A percentile compares a stretch with the other conserved stretches of the same genome.
Conservation (phyloP, 2,113 vertebrate species). For the Pangasianodon gigas region DNA sequence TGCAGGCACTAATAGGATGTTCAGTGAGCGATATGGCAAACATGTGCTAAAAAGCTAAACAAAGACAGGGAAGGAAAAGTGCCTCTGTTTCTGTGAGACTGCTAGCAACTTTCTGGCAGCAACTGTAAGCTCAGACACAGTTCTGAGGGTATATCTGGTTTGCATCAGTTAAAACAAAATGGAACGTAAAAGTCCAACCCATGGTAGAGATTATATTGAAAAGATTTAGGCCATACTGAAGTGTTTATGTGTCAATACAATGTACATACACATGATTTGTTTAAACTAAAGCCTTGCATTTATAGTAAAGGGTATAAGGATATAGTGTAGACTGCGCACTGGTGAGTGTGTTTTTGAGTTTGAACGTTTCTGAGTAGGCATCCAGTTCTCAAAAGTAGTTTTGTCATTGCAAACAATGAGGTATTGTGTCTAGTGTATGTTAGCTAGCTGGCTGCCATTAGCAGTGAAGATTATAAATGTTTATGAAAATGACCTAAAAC, state of each 20-base stretch:
- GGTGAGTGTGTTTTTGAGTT: not conserved
- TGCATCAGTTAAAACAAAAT: conserved; percentile 56
- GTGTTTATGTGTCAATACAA: not conserved
- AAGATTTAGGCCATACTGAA: conserved; percentile 60
- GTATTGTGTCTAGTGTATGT: not conserved
- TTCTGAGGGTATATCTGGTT: conserved; percentile 66
- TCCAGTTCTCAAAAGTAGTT: not conserved
- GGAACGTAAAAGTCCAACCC: conserved; percentile 47
- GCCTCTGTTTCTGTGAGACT: conserved; percentile 56
- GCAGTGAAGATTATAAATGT: not conserved
- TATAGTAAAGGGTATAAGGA: not conserved
- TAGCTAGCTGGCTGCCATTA: not conserved
- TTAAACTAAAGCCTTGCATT: not conserved
- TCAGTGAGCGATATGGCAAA: conserved; percentile 50
- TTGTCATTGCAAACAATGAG: not conserved
- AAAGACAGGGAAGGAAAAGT: conserved; percentile 1
- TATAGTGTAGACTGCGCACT: not conserved
- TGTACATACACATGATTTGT: not conserved
- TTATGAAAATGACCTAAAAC: not conserved
- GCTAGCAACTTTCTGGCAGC: conserved; percentile 58
- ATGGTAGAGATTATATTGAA: conserved; percentile 63
- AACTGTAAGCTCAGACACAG: conserved; percentile 60
- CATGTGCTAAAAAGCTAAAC: conserved; percentile 2
- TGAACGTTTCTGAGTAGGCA: not conserved
- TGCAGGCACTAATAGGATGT: conserved; percentile 59